Conservation (phyloP, 2,888 invertebrate species). For the Smittia sp. region DNA sequence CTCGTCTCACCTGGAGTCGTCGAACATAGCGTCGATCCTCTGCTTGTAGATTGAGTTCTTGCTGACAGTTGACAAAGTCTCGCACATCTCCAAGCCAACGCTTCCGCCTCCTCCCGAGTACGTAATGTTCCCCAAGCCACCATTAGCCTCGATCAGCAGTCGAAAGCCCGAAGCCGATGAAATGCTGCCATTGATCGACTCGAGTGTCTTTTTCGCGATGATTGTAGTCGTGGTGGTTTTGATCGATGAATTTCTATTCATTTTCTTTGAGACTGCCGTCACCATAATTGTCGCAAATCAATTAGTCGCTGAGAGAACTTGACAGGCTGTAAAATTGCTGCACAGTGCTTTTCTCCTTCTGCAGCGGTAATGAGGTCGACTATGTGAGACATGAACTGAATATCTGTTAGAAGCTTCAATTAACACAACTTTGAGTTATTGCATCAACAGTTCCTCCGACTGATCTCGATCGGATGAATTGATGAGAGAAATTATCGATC, state of each 20-base stretch:
- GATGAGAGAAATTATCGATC: no score
- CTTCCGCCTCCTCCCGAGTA: background rate
- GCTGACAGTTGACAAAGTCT: constrained; percentile 52
- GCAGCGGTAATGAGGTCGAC: constrained; percentile 14
- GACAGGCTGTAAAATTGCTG: background rate
- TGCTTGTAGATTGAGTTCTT: constrained; percentile 72
- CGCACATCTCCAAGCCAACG: constrained; percentile 52
- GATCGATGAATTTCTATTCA: constrained; percentile 44
- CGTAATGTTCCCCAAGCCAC: constrained; percentile 23
- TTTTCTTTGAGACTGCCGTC: constrained; percentile 51
- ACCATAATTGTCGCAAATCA: constrained; percentile 48
- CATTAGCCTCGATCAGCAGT: constrained; percentile 31
- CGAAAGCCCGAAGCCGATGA: constrained; percentile 35
- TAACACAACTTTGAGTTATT: no score
- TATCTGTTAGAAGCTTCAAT: background rate
- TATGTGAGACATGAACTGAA: constrained; percentile 14
- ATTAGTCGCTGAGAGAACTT: background rate
- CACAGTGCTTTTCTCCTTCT: background rate
- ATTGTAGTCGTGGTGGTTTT: constrained; percentile 45
- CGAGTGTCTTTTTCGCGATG: constrained; percentile 13
- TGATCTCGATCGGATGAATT: no score
- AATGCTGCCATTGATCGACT: constrained; percentile 34
- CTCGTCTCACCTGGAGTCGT: constrained; percentile 62
- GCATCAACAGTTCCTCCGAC: no score
- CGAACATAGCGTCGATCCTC: constrained; percentile 83